These are phyloP conservation scores for Stegostoma tigrinum DNA, from an alignment of 2,113 vertebrate genomes.

Conservation along the genomic window DNA sequence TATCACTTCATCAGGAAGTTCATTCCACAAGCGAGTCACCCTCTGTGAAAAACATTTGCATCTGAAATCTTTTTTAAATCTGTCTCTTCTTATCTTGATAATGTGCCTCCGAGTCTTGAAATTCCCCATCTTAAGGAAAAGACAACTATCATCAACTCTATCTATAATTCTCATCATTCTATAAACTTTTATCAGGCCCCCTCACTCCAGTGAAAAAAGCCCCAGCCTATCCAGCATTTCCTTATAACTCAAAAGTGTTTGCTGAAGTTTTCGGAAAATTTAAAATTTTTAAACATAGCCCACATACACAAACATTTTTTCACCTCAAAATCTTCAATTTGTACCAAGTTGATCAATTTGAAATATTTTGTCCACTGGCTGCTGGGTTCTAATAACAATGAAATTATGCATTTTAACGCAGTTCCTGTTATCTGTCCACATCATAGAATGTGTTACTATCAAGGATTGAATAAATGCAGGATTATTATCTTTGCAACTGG, in stretches of 20 bases:
- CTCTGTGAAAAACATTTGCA: no score
- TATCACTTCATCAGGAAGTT: no score
- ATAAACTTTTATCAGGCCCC: no score
- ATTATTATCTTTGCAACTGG: not conserved
- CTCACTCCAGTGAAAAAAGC: no score
- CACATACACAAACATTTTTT: not conserved
- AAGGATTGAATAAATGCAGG: not conserved
- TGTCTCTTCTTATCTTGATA: no score
- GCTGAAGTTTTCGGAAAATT: not conserved
- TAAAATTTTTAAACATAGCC: not conserved
- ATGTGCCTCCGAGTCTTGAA: no score
- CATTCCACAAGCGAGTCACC: no score
- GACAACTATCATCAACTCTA: no score
- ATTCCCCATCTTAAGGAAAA: no score
- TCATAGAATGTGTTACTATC: not conserved
- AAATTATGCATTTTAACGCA: not conserved
- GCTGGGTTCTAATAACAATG: not conserved
- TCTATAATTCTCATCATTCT: no score
- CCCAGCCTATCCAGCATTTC: no score
- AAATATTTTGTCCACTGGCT: not conserved
- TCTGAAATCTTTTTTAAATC: no score
- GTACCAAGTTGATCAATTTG: not conserved
- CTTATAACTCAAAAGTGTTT: not conserved
- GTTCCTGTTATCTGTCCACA: not conserved
- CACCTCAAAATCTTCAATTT: not conserved